Conservation (phyloP, 2,113 vertebrate genomes). For the Pheucticus melanocephalus region DNA sequence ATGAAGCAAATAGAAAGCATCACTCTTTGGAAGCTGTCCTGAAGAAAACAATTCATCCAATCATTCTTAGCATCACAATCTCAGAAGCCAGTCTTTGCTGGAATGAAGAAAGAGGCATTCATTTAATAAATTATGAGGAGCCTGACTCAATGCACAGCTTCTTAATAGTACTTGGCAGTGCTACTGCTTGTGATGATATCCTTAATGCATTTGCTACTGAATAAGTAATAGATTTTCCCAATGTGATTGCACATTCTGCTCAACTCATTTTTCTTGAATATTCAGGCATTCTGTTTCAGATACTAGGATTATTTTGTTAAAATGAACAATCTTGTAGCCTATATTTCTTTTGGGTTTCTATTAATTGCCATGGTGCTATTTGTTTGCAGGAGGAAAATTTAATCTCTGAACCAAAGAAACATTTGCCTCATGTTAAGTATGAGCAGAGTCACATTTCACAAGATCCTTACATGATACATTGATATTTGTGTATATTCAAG, state of each 20-base stretch:
- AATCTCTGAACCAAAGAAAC: not conserved
- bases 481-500: not conserved
- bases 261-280: not conserved
- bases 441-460: not conserved
- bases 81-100: constrained; percentile 2
- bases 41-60: not conserved
- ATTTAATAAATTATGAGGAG: constrained; percentile 71
- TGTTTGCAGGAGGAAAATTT: not conserved
- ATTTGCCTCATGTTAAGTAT: not conserved
- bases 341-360: not conserved
- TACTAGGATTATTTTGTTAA: not conserved
- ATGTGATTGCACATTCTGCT: not conserved
- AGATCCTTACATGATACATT: not conserved
- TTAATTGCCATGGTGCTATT: not conserved
- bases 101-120: constrained; percentile 44
- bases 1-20: not conserved
- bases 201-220: constrained; percentile 68
- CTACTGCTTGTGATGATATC: constrained; percentile 23
- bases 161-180: constrained; percentile 42
- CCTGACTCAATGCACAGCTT: not conserved
- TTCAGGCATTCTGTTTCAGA: not conserved
- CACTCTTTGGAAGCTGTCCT: not conserved
- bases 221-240: constrained; percentile 69
- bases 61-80: constrained; percentile 30
- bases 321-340: not conserved